phyloP scores from a whole-genome alignment of 37 sponge, comb jelly and placozoan genomes.

The Chondrosia reniformis region DNA sequence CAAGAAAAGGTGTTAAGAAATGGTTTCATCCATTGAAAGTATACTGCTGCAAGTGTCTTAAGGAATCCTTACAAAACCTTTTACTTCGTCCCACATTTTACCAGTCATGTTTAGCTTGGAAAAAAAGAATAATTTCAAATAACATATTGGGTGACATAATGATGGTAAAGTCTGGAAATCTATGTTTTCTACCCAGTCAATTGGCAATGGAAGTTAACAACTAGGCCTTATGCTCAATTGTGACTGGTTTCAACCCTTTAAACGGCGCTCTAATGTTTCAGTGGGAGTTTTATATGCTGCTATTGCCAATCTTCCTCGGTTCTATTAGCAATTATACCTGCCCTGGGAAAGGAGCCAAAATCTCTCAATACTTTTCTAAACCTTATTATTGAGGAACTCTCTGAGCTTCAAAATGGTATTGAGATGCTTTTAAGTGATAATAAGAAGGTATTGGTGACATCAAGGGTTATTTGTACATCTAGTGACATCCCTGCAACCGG shows the following conservation, averaged over 20 bases:
- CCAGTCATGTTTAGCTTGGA: not conserved
- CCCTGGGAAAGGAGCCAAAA: constrained; percentile 4
- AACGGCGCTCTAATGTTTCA: constrained; percentile 6
- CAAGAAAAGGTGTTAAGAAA: not conserved
- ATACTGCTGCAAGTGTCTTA: not conserved
- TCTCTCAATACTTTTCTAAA: not conserved
- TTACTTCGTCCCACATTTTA: not conserved
- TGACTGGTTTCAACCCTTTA: constrained; percentile 16
- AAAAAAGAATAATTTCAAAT: not conserved
- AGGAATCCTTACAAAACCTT: not conserved
- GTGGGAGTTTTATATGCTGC: constrained; percentile 3
- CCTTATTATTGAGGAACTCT: not conserved
- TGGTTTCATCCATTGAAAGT: not conserved
- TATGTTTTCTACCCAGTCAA: not conserved
- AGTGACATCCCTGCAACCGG: constrained; percentile 58
- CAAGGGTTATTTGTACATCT: not conserved
- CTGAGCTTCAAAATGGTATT: not conserved
- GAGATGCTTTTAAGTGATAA: not conserved
- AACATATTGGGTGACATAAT: not conserved
- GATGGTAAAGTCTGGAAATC: not conserved
- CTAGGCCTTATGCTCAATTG: not conserved
- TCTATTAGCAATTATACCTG: not conserved
- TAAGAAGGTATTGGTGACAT: not conserved
- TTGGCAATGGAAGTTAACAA: not conserved
- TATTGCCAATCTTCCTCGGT: not conserved